Evolutionary conservation across 2,888 invertebrate species (phyloP).

Genomic region (Arge pagana): DNA sequence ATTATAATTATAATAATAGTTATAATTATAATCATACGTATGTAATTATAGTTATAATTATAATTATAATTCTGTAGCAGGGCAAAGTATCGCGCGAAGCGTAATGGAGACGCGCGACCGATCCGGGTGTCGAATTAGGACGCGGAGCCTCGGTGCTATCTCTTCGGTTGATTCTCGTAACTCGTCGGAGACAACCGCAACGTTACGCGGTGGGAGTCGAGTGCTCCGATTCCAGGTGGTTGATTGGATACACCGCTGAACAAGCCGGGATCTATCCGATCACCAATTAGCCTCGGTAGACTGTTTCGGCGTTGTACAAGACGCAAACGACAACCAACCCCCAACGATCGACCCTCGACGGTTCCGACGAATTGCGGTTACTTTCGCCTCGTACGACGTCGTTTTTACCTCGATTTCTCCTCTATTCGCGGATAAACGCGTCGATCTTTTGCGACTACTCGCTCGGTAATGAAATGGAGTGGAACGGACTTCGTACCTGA

Average conservation of each 20-base stretch:
- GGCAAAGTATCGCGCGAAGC: constrained; percentile 23
- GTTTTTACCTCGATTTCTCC: not conserved
- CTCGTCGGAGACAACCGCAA: too few relatives aligned
- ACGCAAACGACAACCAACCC: not conserved
- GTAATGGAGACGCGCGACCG: constrained; percentile 31
- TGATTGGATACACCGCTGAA: constrained; percentile 13
- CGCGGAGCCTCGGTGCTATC: too few relatives aligned
- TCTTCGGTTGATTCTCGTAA: too few relatives aligned
- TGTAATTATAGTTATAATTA: too few relatives aligned
- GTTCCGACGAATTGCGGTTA: not conserved
- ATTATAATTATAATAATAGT: too few relatives aligned
- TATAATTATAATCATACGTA: too few relatives aligned
- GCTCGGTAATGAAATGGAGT: not conserved
- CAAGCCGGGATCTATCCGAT: constrained; percentile 7
- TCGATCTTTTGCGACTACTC: too few relatives aligned
- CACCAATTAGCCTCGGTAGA: constrained; percentile 14
- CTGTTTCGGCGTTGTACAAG: not conserved
- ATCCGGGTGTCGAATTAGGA: too few relatives aligned
- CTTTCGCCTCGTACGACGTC: not conserved
- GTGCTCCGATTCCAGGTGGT: constrained; percentile 4
- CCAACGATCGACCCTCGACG: not conserved
- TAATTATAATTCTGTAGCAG: too few relatives aligned
- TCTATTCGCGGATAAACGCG: too few relatives aligned
- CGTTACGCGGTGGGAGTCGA: too few relatives aligned
- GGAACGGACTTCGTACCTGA: constrained; percentile 30